Conservation (phyloP, 1,140 invertebrate genomes). For the Anoplolepis gracilipes region DNA sequence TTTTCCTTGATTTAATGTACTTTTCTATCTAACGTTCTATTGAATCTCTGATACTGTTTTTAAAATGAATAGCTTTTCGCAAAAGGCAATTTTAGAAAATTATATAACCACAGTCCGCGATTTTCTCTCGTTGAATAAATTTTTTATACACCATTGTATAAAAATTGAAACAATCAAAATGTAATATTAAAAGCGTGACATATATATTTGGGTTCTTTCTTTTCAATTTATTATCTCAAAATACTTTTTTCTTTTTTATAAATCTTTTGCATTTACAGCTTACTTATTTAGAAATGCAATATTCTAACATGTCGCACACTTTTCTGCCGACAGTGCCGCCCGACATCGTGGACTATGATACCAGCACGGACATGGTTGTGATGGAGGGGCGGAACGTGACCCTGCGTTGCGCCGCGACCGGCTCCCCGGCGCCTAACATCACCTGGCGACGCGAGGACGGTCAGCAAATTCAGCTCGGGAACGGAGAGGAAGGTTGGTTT, state of each 20-base stretch:
- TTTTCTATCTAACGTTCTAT: constrained; percentile 1
- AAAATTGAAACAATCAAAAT: neutral
- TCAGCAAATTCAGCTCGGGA: constrained; percentile 88
- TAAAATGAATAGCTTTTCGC: neutral
- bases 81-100: neutral
- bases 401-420: constrained; percentile 92
- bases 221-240: neutral
- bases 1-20: constrained; percentile 31
- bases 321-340: constrained; percentile 91
- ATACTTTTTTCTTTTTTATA: no score
- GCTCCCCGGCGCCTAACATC: constrained; percentile 93
- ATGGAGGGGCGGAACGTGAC: constrained; percentile 94
- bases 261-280: neutral
- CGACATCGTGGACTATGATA: constrained; percentile 93
- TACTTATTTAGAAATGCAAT: neutral
- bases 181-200: neutral
- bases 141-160: neutral
- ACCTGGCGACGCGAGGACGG: constrained; percentile 94
- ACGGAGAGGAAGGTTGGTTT: constrained; percentile 83
- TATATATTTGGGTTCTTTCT: neutral
- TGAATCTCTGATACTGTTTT: neutral
- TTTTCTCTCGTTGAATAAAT: neutral
- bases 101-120: neutral
- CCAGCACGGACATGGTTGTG: constrained; percentile 95
- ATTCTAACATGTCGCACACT: neutral